Evolutionary conservation across 2,797 vertebrate species (phyloP).

Genomic region (Danionella dracula): DNA sequence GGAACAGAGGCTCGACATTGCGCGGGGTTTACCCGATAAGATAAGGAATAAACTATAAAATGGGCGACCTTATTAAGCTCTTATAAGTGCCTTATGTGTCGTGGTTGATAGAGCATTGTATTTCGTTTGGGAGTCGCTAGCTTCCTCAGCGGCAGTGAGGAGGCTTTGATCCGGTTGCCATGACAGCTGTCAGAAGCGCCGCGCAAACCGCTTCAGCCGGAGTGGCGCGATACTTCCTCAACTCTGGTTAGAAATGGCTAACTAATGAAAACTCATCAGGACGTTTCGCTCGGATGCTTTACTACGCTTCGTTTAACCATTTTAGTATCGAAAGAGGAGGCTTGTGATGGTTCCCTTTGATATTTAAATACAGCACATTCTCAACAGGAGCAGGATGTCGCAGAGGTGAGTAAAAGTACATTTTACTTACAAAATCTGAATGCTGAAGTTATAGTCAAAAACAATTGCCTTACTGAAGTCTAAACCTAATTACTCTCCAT

Average conservation of each 20-base stretch:
- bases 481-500: no score
- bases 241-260: neutral
- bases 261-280: neutral
- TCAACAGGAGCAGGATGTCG: constrained; percentile 40
- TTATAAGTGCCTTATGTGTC: neutral
- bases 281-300: neutral
- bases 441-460: no score
- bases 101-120: constrained; percentile 32
- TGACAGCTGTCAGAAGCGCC: constrained; percentile 31
- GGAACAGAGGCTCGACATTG: constrained; percentile 19
- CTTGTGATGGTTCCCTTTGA: neutral
- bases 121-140: constrained; percentile 5
- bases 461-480: no score
- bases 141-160: constrained; percentile 16
- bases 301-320: neutral
- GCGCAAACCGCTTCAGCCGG: constrained; percentile 3
- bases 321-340: neutral
- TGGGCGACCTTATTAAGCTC: neutral
- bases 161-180: constrained; percentile 42
- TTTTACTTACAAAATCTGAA: no score
- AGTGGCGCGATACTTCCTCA: neutral
- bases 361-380: neutral
- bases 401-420: constrained; percentile 44
- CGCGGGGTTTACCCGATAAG: constrained; percentile 18
- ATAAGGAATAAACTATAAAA: constrained; percentile 12